Evolutionary conservation across 2,113 vertebrate species (phyloP).

Genomic region (Erythrocebus patas): DNA sequence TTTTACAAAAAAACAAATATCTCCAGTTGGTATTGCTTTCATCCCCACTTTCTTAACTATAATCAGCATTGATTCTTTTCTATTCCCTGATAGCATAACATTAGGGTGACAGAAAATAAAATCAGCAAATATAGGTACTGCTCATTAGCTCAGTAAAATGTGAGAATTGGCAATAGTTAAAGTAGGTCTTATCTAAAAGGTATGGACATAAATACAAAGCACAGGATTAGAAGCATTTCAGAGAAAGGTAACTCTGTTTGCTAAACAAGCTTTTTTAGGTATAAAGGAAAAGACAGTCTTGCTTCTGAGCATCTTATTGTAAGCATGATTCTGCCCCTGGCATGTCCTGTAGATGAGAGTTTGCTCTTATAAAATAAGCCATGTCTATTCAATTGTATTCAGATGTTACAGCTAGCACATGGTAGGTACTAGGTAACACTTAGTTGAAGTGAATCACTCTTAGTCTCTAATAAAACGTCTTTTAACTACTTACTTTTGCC

Average conservation of each 20-base stretch:
- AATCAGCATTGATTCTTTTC: conserved; percentile 60
- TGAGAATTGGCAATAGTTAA: conserved; percentile 29
- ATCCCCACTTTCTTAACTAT: conserved; percentile 49
- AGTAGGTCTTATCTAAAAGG: conserved; percentile 56
- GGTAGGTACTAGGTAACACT: background rate
- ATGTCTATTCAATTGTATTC: background rate
- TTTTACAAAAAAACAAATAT: background rate
- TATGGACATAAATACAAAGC: conserved; percentile 32
- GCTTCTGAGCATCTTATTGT: conserved; percentile 9
- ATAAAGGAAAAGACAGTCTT: conserved; percentile 44
- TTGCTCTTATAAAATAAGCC: conserved; percentile 22
- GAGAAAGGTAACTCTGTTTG: conserved; percentile 55
- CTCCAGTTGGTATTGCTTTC: conserved; percentile 23
- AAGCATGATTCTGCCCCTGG: background rate
- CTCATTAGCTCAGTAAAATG: conserved; percentile 57
- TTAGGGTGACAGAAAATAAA: conserved; percentile 63
- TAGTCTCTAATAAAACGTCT: background rate
- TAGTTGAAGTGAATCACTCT: background rate
- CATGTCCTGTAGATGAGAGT: background rate
- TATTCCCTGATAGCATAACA: conserved; percentile 52
- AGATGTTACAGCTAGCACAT: background rate
- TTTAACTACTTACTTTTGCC: background rate
- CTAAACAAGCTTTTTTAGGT: conserved; percentile 46
- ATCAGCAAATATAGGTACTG: conserved; percentile 27
- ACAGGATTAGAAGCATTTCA: conserved; percentile 42